These are phyloP conservation scores for Apamea monoglypha DNA, from an alignment of 2,888 invertebrate genomes.

Conservation along the genomic window DNA sequence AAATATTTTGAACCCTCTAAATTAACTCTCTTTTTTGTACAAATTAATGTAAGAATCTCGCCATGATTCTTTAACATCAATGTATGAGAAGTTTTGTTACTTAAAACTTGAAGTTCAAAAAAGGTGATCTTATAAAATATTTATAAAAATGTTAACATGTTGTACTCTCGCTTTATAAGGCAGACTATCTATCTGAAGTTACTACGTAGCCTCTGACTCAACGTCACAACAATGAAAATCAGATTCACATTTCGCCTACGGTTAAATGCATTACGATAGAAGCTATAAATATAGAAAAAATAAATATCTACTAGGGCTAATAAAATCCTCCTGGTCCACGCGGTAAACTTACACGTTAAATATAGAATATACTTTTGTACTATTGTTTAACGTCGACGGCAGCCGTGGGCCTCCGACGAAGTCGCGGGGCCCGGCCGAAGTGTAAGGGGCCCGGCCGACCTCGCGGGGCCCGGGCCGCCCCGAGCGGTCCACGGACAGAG, in stretches of 20 bases:
- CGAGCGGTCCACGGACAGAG: slow-evolving; percentile 57
- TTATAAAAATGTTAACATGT: slow-evolving; percentile 61
- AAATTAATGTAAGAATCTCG: too few relatives aligned
- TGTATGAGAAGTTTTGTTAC: slow-evolving; percentile 38
- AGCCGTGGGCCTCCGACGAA: slow-evolving; percentile 61
- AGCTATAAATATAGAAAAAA: slow-evolving; percentile 85
- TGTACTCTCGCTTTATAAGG: slow-evolving; percentile 66
- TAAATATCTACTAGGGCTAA: slow-evolving; percentile 87
- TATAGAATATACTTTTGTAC: slow-evolving; percentile 87
- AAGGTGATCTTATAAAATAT: slow-evolving; percentile 56
- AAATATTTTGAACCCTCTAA: too few relatives aligned
- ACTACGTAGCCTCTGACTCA: slow-evolving; percentile 77
- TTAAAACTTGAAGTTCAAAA: slow-evolving; percentile 47
- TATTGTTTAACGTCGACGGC: slow-evolving; percentile 81
- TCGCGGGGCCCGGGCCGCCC: slow-evolving; percentile 47
- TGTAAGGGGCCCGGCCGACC: slow-evolving; percentile 42
- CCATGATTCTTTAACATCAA: slow-evolving; percentile 26
- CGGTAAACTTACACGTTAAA: slow-evolving; percentile 85
- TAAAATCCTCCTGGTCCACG: slow-evolving; percentile 87
- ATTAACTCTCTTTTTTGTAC: too few relatives aligned
- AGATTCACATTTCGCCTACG: slow-evolving; percentile 81
- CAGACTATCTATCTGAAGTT: slow-evolving; percentile 66
- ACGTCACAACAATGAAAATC: slow-evolving; percentile 77
- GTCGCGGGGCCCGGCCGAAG: slow-evolving; percentile 45
- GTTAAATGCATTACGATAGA: slow-evolving; percentile 86